Evolutionary conservation across 1,140 invertebrate genomes (phyloP).

Genomic region (Artemia franciscana): DNA sequence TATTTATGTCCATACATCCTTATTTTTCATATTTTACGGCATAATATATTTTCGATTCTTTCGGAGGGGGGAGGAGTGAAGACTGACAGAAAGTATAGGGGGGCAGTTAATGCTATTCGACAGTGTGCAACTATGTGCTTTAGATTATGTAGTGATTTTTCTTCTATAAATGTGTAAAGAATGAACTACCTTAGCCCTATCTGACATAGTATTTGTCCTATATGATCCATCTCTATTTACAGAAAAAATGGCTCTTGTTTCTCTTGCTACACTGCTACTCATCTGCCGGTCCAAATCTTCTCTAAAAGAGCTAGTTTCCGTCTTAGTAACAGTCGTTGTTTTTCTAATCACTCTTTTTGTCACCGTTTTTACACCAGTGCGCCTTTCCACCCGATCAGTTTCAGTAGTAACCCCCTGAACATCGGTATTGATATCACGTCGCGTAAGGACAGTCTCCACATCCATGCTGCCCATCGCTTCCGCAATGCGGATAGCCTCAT

Average conservation of each 20-base stretch:
- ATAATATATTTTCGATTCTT: no score
- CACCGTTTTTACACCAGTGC: slow-evolving; percentile 31
- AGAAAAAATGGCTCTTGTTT: slow-evolving; percentile 1
- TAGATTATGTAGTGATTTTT: no score
- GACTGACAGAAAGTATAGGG: no score
- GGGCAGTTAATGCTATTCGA: no score
- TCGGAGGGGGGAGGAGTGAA: no score
- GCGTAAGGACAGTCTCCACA: slow-evolving; percentile 49
- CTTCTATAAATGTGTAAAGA: no score
- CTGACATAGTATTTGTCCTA: background rate
- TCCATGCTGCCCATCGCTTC: slow-evolving; percentile 13
- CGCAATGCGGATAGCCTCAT: slow-evolving; percentile 11
- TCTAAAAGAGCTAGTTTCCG: slow-evolving; percentile 47
- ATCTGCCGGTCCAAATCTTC: slow-evolving; percentile 32
- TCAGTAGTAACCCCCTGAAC: slow-evolving; percentile 36
- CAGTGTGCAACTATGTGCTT: no score
- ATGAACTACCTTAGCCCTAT: background rate
- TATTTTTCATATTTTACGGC: no score
- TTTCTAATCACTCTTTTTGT: slow-evolving; percentile 67
- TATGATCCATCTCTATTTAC: background rate
- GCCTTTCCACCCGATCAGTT: slow-evolving; percentile 38
- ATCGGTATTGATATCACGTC: slow-evolving; percentile 55
- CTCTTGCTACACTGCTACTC: slow-evolving; percentile 5
- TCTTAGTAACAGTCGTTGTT: slow-evolving; percentile 64
- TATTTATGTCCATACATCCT: no score